Base-by-base conservation (phyloP, 2,888 invertebrate species). In the Mycogona germanica region DNA sequence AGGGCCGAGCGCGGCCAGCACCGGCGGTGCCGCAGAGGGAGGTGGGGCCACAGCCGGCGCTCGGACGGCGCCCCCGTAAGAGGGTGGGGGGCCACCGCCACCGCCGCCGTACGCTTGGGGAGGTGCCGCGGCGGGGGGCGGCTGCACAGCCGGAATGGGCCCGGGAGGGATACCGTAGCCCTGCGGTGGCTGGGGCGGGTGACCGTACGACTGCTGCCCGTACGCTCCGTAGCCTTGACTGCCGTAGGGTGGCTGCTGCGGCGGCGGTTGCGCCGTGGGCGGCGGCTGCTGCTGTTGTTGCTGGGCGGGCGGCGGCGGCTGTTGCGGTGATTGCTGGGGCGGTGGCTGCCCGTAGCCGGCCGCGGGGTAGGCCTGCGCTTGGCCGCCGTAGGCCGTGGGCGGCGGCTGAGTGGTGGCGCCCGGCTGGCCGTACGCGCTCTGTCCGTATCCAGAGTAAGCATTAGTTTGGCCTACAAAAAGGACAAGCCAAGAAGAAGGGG, bases 401-500 rank as follows among this genome's bases (percentile, higher is more conserved):
- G n/a, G n/a, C n/a, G n/a, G n/a, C n/a, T n/a, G n/a, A n/a, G n/a
- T n/a, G 26, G 53, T 12, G 26, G 42, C 37, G 47, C 49, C 38
- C 25, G 37, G 25, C 7, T 32, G 30, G 28, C 48, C 52, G 40
- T 55, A 55, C 21, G 46, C 51, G 38, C 53, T 56, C 49, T 57
- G 57, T 46, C 57, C 55, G 37, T 57, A 57, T 28, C 57, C 55
- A 42, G 57, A 51, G 38, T 55, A 57, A 35, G 55, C 53, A 55
- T 53, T 55, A 21, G 57, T 26, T 47, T 56, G 57, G 48, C 57
- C 57, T 57, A 46, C 21, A 51, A 42, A 29, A 47, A 42, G 48
- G 54, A 29, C n/a, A n/a, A 25, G 44, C 28, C 26, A 48, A 29
- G 40, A 45, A 45, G 46, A 53, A 53, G 42, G 30, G 30, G 42